Evolutionary conservation across 2,888 invertebrate species (phyloP).

Genomic region (Leptinotarsa juncta): DNA sequence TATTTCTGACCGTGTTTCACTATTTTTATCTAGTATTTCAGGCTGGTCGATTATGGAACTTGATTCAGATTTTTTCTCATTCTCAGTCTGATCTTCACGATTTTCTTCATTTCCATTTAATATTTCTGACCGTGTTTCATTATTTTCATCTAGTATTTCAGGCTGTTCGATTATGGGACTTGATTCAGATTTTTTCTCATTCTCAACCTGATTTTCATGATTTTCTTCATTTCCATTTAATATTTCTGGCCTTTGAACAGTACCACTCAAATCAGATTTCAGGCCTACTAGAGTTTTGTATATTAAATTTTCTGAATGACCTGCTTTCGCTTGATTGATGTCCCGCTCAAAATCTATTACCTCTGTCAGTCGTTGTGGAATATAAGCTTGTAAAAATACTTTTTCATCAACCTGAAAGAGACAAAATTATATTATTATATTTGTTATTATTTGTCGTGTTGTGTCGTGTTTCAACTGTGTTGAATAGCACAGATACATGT

Average conservation of each 20-base stretch:
- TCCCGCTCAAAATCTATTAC: constrained; percentile 90
- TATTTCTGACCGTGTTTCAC: constrained; percentile 31
- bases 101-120: background rate
- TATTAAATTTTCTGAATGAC: constrained; percentile 77
- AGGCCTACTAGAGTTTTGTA: constrained; percentile 91
- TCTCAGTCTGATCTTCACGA: constrained; percentile 50
- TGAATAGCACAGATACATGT: too few relatives aligned
- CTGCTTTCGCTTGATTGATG: constrained; percentile 81
- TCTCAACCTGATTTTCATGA: too few relatives aligned
- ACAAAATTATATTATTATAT: constrained; percentile 73
- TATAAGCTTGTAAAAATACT: constrained; percentile 93
- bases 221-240: too few relatives aligned
- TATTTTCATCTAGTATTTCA: too few relatives aligned
- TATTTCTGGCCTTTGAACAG: constrained; percentile 73
- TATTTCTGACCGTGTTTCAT: constrained; percentile 63
- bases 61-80: constrained; percentile 73
- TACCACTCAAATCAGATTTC: constrained; percentile 81
- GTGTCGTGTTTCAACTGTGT: too few relatives aligned
- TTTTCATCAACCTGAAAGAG: constrained; percentile 79
- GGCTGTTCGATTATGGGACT: too few relatives aligned
- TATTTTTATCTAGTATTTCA: constrained; percentile 69
- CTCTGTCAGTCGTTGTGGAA: constrained; percentile 92
- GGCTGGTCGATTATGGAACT: constrained; percentile 78
- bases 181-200: too few relatives aligned
- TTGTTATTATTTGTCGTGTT: too few relatives aligned